Conservation (phyloP, 2,797 vertebrate genomes). For the Microcaecilia unicolor region DNA sequence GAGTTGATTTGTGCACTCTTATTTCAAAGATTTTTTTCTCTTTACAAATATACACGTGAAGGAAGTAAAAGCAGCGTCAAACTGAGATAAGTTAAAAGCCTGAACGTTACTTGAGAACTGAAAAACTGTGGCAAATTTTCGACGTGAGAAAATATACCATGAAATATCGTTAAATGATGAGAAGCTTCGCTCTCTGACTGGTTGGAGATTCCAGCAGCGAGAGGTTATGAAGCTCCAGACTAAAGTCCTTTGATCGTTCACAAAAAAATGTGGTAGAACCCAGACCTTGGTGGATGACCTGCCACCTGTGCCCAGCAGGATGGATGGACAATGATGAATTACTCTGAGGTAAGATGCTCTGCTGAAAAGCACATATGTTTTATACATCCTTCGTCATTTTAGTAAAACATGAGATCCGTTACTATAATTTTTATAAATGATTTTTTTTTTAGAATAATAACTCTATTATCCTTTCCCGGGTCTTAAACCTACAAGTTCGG, state of each 20-base stretch:
- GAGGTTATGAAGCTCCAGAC: accelerated
- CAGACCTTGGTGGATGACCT: not conserved
- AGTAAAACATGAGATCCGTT: not conserved
- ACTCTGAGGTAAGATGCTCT: conserved; percentile 7
- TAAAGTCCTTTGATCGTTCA: conserved; percentile 15
- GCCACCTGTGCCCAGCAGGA: not conserved
- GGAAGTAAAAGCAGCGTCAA: too few species aligned
- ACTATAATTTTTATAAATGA: accelerated
- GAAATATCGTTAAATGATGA: not conserved
- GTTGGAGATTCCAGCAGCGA: conserved; percentile 11
- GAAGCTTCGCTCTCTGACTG: not conserved
- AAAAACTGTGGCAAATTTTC: too few species aligned
- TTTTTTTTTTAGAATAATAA: not conserved
- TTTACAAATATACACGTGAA: too few species aligned
- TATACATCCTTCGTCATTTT: not conserved
- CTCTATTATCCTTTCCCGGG: not conserved
- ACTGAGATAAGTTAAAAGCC: too few species aligned
- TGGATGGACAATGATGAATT: conserved; percentile 13
- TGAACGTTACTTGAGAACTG: too few species aligned
- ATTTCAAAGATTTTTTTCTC: too few species aligned
- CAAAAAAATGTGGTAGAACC: not conserved
- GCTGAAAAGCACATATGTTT: conserved; percentile 14
- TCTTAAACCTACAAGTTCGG: not conserved
- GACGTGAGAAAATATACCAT: too few species aligned
- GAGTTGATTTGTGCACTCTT: too few species aligned